Base-by-base conservation (phyloP, 2,888 invertebrate species). In the Octonoba sinensis region DNA sequence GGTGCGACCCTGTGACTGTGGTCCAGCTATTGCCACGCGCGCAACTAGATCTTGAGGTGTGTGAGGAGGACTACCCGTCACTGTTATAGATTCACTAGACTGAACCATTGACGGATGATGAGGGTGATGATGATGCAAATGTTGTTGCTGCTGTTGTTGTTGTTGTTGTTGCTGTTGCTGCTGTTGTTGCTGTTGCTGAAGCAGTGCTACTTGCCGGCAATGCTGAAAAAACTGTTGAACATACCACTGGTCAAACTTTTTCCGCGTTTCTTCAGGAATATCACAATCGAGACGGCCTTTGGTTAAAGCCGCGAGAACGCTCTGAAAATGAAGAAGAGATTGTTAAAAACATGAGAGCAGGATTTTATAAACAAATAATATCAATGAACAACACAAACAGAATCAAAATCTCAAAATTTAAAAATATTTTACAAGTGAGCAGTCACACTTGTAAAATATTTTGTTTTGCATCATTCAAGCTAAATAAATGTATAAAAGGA, bases 201-300 rank as follows among this genome's bases (percentile, higher is more conserved):
- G 84, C 65, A 82, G 83, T n/a, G 84, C 84, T 64, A 81, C 71
- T 73, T 81, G 85, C 36, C 85, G 84, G 57, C 85, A 85, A 56
- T 85, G 85, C 36, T 85, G 85, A 46, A 85, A 85, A 49, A 87
- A 82, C 79, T 88, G 87, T 66, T 87, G 87, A 49, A 86, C 92
- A 93, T 94, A 95, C 97, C 97, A 97, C 77, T 94, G 93, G 87
- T 97, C 96, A 89, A 97, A 97, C 88, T 95, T 95, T 82, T 95
- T 91, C 36, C 94, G 92, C 87, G 93, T 92, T 70, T 96, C 96
- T 85, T 96, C 96, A 0, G 93, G 91, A 3, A 93, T 91, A 27
- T 93, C 92, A 13, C 70, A 84, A 67, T 86, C 86, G 83, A 87
- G 92, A 90, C 88, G 93, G 91, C 94, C 94, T 83, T 96, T 93